These are phyloP conservation scores for Harmothoe impar DNA, from an alignment of 2,888 invertebrate genomes.

Conservation along the genomic window DNA sequence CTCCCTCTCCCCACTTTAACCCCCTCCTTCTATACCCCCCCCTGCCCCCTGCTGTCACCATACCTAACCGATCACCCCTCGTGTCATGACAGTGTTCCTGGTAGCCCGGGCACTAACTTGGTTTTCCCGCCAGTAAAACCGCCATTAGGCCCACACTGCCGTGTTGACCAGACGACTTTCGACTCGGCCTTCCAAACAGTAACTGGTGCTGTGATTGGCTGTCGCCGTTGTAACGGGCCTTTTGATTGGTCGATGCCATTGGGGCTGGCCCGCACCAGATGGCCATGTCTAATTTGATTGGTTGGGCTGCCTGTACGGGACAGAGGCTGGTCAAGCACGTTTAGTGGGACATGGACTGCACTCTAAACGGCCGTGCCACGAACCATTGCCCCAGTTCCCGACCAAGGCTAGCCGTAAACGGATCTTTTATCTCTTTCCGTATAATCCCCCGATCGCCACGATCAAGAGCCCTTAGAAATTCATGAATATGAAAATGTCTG, in stretches of 20 bases:
- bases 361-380: too few species aligned
- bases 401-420: too few species aligned
- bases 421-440: too few species aligned
- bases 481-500: too few species aligned
- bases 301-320: background rate
- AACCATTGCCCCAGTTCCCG: too few species aligned
- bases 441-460: too few species aligned
- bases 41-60: background rate
- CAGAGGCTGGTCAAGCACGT: background rate
- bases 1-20: background rate
- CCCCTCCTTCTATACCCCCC: background rate
- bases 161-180: slow-evolving; percentile 25
- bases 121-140: slow-evolving; percentile 34
- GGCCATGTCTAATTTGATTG: slow-evolving; percentile 39
- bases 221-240: background rate
- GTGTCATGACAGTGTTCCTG: background rate
- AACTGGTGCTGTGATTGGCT: slow-evolving; percentile 16
- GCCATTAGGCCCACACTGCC: background rate
- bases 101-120: background rate
- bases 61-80: background rate
- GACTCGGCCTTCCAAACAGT: background rate
- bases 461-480: too few species aligned
- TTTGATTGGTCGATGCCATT: background rate
- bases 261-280: slow-evolving; percentile 2
- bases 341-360: background rate